Evolutionary conservation across 2,113 vertebrate species (phyloP), one percentile per base, ranked within the genome.

Genomic region (Anser brachyrhynchus): DNA sequence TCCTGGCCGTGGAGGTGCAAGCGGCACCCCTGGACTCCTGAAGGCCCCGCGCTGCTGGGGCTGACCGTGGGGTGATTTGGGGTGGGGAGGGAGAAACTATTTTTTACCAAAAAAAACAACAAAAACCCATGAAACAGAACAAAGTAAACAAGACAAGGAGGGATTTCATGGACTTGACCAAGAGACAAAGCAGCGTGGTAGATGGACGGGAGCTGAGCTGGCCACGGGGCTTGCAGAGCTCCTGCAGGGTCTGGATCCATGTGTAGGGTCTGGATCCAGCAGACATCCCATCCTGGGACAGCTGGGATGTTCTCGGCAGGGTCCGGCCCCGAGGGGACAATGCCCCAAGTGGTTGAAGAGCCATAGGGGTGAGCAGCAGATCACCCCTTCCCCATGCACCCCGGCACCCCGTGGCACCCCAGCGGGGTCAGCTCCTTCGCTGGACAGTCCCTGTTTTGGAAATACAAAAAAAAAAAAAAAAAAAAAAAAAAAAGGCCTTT

Each of bases 1-100:
- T 97, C 54, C 90, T 97, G 69, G 95, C 95, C 2, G 95, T 94
- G 89, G 91, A 97, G 58, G 96, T 95, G n/a, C 96, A 96, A 54
- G 95, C 92, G 4, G 75, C 80, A 4, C 90, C 96, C 14, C 87
- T 61, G 52, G 95, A 95, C 33, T 98, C 97, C 70, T 97, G 91
- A 98, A 93, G 66, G 71, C 17, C 37, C 5, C 51, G 55, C 26
- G 14, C 33, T 64, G 52, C 20, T 31, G 59, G 84, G 57, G 26
- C 20, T 41, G 61, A 44, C 22, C 3, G 11, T 2, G 55, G 70
- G 81, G 35, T 25, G 12, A 46, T 22, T 23, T 44, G 65, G 39
- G 41, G 64, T 4, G 49, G 74, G 69, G 17, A 44, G 62, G 82
- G 51, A 62, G 44, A 78, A 73, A 41, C n/a, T 58, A 37, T 92